Evolutionary conservation across 2,113 vertebrate genomes (phyloP).

Genomic region (Leptobrachium leishanense): DNA sequence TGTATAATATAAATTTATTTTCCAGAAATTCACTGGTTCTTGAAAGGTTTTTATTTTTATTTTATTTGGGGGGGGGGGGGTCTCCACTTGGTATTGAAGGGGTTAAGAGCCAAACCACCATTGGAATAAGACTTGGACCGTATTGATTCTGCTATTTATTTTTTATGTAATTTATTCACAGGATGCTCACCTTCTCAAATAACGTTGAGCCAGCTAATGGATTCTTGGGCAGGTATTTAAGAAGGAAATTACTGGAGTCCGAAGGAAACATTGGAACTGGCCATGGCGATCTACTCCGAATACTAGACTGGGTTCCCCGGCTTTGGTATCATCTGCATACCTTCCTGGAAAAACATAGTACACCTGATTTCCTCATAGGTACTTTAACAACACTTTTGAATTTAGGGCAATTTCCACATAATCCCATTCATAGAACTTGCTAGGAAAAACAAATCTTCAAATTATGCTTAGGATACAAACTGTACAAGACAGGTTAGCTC

Average conservation of each 20-base stretch:
- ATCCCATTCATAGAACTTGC: no score
- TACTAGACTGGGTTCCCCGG: slow-evolving; percentile 94
- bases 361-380: slow-evolving; percentile 97
- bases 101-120: no score
- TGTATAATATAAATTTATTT: no score
- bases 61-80: no score
- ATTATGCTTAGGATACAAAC: no score
- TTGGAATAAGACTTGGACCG: no score
- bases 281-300: slow-evolving; percentile 78
- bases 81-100: no score
- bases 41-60: no score
- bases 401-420: no score
- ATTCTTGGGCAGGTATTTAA: slow-evolving; percentile 88
- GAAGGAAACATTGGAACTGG: slow-evolving; percentile 72
- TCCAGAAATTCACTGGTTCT: no score
- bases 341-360: slow-evolving; percentile 96
- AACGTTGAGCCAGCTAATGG: slow-evolving; percentile 94
- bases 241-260: slow-evolving; percentile 87
- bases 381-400: slow-evolving; percentile 36
- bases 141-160: not conserved
- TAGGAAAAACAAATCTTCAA: no score
- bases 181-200: slow-evolving; percentile 95
- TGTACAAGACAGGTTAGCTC: no score
- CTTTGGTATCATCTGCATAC: slow-evolving; percentile 96
- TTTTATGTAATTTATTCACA: slow-evolving; percentile 49